Base-by-base conservation (phyloP, 2,113 vertebrate genomes). In the Tamias sibiricus region DNA sequence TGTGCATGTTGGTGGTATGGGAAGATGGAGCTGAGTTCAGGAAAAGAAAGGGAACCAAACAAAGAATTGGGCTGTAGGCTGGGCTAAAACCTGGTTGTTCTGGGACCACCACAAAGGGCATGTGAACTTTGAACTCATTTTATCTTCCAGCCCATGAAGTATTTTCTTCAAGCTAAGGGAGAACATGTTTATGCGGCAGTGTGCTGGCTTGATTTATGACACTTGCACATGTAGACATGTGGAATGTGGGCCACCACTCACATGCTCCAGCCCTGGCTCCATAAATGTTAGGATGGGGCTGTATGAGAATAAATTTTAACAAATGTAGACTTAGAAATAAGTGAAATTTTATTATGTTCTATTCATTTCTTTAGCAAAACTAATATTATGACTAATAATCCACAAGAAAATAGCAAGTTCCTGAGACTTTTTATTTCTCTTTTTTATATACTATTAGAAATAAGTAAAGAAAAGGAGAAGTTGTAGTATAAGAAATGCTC, bases 261-360 rank as follows among this genome's bases (percentile, higher is more conserved):
- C 6, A 28, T 26, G 24, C 13, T 72, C 28, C 26, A 30, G 8
- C 30, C 42, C 35, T 71, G 57, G 42, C 17, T 35, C 16, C 3
- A 2, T 64, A 47, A 75, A 75, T 66, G 22, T 71, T 68, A 83
- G 24, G 37, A n/a, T 44, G 26, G 2, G 14, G 26, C 26, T 89
- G 6, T 17, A 47, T 37, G 40, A 95, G 74, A 86, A 28, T 82
- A 52, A 62, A 69, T 40, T 68, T 87, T 69, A 92, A 80, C 72
- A 96, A 94, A 87, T 74, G 54, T 30, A 94, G 52, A 37, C 37
- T 68, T 83, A 42, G 44, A 83, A 66, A 68, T 87, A 32, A 64
- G 30, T 69, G 13, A 26, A 87, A 71, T 47, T 75, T 10, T 59
- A 81, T 71, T 75, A 91, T 81, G 8, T 71, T 90, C 32, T 91